These are phyloP conservation scores for Hydractinia echinata DNA, from an alignment of 30 jellyfish, hydroid and myxozoan species.

Conservation along the genomic window DNA sequence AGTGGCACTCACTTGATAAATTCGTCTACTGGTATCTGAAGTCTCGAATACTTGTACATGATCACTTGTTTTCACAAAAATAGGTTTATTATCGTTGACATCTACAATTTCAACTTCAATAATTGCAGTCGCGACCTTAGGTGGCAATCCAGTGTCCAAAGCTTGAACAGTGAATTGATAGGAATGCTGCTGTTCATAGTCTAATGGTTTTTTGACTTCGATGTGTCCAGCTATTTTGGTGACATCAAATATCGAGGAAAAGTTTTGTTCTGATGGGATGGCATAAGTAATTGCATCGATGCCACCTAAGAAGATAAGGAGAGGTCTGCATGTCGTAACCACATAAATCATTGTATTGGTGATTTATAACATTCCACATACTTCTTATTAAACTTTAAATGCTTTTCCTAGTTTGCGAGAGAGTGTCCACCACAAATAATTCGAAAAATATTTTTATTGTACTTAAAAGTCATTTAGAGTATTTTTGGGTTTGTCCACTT, in stretches of 20 bases:
- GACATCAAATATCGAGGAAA: constrained; percentile 37
- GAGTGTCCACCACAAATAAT: background rate
- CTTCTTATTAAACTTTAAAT: background rate
- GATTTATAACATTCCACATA: too few species aligned
- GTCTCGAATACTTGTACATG: constrained; percentile 53
- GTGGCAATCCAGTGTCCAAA: constrained; percentile 61
- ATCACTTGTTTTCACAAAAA: constrained; percentile 27
- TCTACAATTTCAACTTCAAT: constrained; percentile 62
- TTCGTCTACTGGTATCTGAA: constrained; percentile 34
- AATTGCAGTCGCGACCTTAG: constrained; percentile 51
- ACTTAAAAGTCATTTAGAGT: too few species aligned
- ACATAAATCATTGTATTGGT: background rate
- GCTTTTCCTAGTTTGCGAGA: too few species aligned
- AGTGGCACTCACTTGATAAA: constrained; percentile 58
- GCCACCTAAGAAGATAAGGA: background rate
- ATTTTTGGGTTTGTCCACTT: background rate
- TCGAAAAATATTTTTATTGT: background rate
- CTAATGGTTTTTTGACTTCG: constrained; percentile 46
- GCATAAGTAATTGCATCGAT: constrained; percentile 13
- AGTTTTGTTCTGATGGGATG: constrained; percentile 16
- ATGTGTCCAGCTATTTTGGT: constrained; percentile 57
- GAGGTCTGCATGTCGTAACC: background rate
- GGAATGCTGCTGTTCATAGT: constrained; percentile 43
- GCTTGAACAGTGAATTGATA: constrained; percentile 66
- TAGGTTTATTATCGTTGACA: constrained; percentile 78